phyloP scores from a whole-genome alignment of 2,888 invertebrate genomes.

The Chymomyza procnemis region DNA sequence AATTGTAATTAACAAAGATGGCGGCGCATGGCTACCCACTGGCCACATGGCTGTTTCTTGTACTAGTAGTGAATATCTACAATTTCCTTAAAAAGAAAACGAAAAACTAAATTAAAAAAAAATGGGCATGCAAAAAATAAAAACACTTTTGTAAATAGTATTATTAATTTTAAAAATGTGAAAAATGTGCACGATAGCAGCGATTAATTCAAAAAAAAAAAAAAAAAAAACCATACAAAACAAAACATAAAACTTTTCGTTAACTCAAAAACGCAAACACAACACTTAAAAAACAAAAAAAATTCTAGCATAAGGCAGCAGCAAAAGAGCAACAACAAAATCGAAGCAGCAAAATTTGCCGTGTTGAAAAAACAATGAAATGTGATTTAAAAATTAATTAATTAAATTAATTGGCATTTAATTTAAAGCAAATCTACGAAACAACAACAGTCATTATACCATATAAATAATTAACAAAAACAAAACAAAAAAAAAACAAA shows the following conservation, averaged over 20 bases:
- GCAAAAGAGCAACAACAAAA: conserved; percentile 46
- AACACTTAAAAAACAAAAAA: conserved; percentile 47
- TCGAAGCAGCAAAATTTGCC: conserved; percentile 56
- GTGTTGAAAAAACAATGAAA: conserved; percentile 73
- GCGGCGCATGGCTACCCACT: conserved; percentile 19
- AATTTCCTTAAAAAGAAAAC: conserved; percentile 27
- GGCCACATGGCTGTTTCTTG: background rate
- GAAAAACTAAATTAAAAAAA: conserved; percentile 42
- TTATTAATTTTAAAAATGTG: conserved; percentile 75
- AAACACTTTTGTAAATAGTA: conserved; percentile 73
- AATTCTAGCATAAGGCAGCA: conserved; percentile 40
- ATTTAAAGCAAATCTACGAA: conserved; percentile 53
- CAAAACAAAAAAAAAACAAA: conserved; percentile 38
- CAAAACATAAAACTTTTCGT: conserved; percentile 61
- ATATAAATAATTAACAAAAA: conserved; percentile 38
- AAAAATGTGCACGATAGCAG: conserved; percentile 54
- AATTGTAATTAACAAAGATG: conserved; percentile 36
- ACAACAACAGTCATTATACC: conserved; percentile 29
- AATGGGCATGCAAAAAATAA: conserved; percentile 12
- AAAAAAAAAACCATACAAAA: too few relatives aligned
- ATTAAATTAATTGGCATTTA: conserved; percentile 74
- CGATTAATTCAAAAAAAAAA: conserved; percentile 40
- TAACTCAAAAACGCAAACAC: conserved; percentile 56
- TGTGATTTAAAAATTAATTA: conserved; percentile 76
- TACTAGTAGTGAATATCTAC: conserved; percentile 27